Evolutionary conservation across 2,888 invertebrate genomes (phyloP), one percentile per base, ranked within the genome.

Genomic region (Emmelina monodactyla): DNA sequence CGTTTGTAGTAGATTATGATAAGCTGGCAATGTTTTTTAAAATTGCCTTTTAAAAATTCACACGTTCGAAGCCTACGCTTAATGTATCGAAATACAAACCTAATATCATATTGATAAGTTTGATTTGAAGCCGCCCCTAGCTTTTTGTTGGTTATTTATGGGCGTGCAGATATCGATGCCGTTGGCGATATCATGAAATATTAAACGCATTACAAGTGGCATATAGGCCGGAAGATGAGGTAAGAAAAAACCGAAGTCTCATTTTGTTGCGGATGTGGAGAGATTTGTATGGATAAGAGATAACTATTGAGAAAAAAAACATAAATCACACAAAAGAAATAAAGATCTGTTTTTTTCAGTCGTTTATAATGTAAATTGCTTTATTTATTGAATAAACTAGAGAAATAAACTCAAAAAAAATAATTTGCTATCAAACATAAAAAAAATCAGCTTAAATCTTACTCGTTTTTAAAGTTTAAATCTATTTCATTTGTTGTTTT

Each of bases 191-290:
- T 68, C 76, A 72, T 79, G 78, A 78, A 79, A 79, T 78, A 79
- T 78, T 78, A 79, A 79, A 78, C 69, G 69, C 76, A 75, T 78
- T 78, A 76, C 75, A 73, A 78, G 69, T 73, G 71, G 72, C 72
- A 71, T 73, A 72, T 72, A 72, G 71, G 61, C 66, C 59, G 65
- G 59, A 69, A 66, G 65, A 75, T 72, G 75, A 73, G 71, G 72
- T 69, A 63, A 69, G 66, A 75, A 73, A 67, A 75, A 75, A 68
- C 56, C 55, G 57, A 60, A 53, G 50, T 62, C 62, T 66, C 66
- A 65, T 68, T 69, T 69, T 55, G 49, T 50, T 55, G 15, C n/a
- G 9, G 30, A 16, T 16, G 16, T 19, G 14, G 22, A 25, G 14
- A 14, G 31, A 32, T 11, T 34, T 31, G 32, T 37, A 13, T 3